Conservation (phyloP, 2,113 vertebrate species). For the Embiotoca jacksoni region DNA sequence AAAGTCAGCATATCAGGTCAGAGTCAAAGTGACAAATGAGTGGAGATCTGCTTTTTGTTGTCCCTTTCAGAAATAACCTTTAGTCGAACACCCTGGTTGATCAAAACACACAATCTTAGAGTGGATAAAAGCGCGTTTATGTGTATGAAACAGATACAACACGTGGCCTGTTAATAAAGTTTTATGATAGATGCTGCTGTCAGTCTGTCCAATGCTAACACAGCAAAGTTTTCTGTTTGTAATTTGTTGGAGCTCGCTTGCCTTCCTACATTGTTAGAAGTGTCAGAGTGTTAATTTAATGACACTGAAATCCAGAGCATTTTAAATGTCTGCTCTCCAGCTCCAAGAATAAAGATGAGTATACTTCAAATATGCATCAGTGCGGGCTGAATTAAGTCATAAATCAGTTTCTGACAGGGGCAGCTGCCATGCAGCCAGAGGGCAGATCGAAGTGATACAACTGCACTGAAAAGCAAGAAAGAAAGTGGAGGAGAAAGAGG, state of each 20-base stretch:
- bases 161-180: conserved; percentile 2
- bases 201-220: not conserved
- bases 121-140: not conserved
- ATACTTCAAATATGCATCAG: conserved; percentile 37
- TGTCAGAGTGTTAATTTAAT: conserved; percentile 6
- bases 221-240: not conserved
- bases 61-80: conserved; percentile 23
- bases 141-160: not conserved
- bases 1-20: too few species aligned
- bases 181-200: conserved; percentile 35
- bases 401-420: conserved; percentile 40
- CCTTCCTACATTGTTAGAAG: too few species aligned
- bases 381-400: conserved; percentile 38
- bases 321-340: conserved; percentile 20
- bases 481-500: not conserved
- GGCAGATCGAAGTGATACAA: conserved; percentile 31
- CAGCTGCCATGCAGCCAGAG: conserved; percentile 36
- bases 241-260: not conserved
- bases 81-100: conserved; percentile 14
- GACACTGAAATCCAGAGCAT: conserved; percentile 34
- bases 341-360: conserved; percentile 11
- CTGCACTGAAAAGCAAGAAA: conserved; percentile 19
- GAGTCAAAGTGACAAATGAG: too few species aligned
- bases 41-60: not conserved
- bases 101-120: conserved; percentile 14